Base-by-base conservation (phyloP, 2,797 vertebrate species). In the Sparus aurata region DNA sequence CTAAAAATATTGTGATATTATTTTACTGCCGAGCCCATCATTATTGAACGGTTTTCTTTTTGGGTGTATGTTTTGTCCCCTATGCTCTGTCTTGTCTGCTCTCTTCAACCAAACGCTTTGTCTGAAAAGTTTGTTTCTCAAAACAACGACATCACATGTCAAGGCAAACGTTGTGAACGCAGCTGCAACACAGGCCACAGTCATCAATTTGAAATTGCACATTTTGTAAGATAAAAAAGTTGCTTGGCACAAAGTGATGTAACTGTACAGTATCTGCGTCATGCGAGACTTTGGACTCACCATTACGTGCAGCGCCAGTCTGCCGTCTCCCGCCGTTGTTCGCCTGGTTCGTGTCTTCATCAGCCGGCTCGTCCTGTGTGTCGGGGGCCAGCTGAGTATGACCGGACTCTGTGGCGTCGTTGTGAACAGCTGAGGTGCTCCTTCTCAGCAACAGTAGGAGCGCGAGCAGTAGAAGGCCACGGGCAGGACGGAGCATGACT, bases 391-490 rank as follows among this genome's bases (percentile, higher is more conserved):
- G 85, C 70, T 94, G 95, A 1, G 92, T 88, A 41, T 93, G 90
- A 70, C 95, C 86, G 52, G 96, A 94, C 93, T 99, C 97, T 0
- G 97, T 98, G 67, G 93, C 97, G 87, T 97, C 94, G 69, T 99
- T 99, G 89, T 97, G 96, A 85, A 97, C 95, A 83, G 95, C 94
- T 77, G 86, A 90, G 87, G 91, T 94, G 93, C 91, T 95, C 89
- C 87, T 92, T 72, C 95, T 23, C n/a, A 96, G 88, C 86, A 96
- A 50, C 63, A 89, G 4, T 87, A 96, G 95, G 58, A 95, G 84
- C 70, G 94, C 83, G 52, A 97, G 73, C 79, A 96, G 87, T 34
- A 88, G 95, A 90, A 95, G 92, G 74, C 89, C 93, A 63, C 94
- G 45, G 79, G 93, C 85, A 70, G 91, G 86, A 84, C 89, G 85